These are phyloP conservation scores for Bubo blakistoni DNA, from an alignment of 2,113 vertebrate genomes.

Conservation along the genomic window DNA sequence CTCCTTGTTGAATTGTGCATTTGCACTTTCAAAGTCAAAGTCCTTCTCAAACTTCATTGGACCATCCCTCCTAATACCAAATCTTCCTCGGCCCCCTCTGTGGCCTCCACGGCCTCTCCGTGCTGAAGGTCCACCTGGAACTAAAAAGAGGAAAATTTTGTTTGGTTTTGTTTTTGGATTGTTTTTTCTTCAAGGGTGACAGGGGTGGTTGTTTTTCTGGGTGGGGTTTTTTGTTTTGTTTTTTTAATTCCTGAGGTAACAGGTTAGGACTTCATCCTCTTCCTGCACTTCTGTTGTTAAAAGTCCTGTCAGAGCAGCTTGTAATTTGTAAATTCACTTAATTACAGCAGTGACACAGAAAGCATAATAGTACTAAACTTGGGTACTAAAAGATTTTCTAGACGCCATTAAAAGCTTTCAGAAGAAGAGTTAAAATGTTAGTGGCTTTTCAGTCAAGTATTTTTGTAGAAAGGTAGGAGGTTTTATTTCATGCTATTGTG, in stretches of 20 bases:
- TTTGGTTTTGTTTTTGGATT: not conserved
- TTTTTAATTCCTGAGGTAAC: not conserved
- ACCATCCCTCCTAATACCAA: slow-evolving; percentile 87
- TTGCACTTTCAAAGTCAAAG: slow-evolving; percentile 98
- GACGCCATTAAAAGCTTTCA: not conserved
- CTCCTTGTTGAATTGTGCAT: slow-evolving; percentile 98
- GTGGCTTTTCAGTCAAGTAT: not conserved
- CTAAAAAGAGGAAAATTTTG: not conserved
- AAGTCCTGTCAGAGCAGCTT: not conserved
- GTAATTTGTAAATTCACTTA: not conserved
- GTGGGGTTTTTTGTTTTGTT: not conserved
- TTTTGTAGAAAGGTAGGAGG: not conserved
- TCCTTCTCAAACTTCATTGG: slow-evolving; percentile 98
- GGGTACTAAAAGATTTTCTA: not conserved
- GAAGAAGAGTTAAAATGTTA: not conserved
- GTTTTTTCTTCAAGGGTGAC: not conserved
- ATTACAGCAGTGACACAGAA: not conserved
- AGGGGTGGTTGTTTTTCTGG: not conserved
- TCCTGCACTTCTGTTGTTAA: not conserved
- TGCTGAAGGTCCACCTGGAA: slow-evolving; percentile 71
- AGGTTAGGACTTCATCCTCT: not conserved
- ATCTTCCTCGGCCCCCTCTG: slow-evolving; percentile 88
- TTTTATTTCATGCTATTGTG: not conserved
- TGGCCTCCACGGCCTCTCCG: slow-evolving; percentile 87
- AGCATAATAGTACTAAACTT: not conserved